Conservation (phyloP, 1,140 invertebrate species). For the Megalonaias nervosa region DNA sequence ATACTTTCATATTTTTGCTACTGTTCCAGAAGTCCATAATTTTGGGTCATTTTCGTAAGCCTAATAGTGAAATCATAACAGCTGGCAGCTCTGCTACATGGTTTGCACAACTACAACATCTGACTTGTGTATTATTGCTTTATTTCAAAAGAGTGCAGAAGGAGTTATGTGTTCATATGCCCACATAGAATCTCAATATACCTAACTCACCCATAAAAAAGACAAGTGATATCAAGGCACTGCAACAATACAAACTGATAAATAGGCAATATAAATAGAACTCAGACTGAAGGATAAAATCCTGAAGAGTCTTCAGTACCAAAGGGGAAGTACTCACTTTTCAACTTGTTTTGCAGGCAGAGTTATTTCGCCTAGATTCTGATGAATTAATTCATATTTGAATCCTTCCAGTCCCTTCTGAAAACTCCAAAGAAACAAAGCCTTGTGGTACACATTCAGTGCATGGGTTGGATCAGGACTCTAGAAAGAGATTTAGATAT, state of each 20-base stretch:
- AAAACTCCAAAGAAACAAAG: conserved; percentile 85
- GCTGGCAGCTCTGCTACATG: too few species aligned
- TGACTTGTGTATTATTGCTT: too few species aligned
- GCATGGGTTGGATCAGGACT: conserved; percentile 54
- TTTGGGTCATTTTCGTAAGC: too few species aligned
- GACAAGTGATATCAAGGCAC: not conserved
- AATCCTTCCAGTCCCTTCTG: conserved; percentile 73
- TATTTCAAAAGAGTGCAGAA: too few species aligned
- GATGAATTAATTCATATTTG: conserved; percentile 55
- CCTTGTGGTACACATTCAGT: conserved; percentile 83
- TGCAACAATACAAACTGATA: not conserved
- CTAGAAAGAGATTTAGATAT: too few species aligned
- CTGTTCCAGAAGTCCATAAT: too few species aligned
- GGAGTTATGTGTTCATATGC: too few species aligned
- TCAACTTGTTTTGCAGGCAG: conserved; percentile 44
- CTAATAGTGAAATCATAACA: too few species aligned
- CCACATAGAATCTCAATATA: too few species aligned
- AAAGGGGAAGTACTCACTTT: conserved; percentile 34
- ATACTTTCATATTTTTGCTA: too few species aligned
- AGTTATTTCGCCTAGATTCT: conserved; percentile 38
- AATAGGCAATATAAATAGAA: not conserved
- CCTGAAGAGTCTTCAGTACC: not conserved
- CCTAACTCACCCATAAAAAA: not conserved
- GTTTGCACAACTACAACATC: too few species aligned
- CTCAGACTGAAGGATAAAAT: too few species aligned